A percentile compares a stretch with the other conserved stretches of the same genome.
phyloP scores from a whole-genome alignment of 2,888 invertebrate genomes.

The Hedychridium roseum region DNA sequence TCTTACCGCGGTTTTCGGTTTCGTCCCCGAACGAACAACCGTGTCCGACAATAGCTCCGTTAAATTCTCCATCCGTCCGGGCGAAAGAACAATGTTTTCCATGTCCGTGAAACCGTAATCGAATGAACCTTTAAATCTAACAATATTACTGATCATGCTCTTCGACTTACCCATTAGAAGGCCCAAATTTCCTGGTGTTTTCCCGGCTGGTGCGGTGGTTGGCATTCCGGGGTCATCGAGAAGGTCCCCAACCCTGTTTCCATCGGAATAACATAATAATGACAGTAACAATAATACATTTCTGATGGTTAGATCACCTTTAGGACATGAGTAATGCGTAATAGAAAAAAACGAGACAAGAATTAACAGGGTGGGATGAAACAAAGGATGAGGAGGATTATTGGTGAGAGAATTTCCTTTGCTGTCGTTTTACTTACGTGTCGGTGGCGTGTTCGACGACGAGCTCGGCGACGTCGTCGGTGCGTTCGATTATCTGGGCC shows the following conservation, averaged over 20 bases:
- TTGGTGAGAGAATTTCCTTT: background rate
- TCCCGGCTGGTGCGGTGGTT: conserved; percentile 54
- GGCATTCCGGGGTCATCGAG: conserved; percentile 70
- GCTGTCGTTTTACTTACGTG: conserved; percentile 59
- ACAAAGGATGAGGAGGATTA: conserved; percentile 1
- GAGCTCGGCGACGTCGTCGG: conserved; percentile 86
- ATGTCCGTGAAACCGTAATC: background rate
- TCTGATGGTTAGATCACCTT: too few species aligned
- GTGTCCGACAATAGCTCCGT: too few species aligned
- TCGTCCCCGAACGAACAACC: conserved; percentile 1
- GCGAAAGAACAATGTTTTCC: too few species aligned
- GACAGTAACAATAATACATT: too few species aligned
- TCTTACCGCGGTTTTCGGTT: conserved; percentile 1
- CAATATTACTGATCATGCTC: too few species aligned
- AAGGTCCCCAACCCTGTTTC: conserved; percentile 71
- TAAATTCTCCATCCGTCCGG: too few species aligned
- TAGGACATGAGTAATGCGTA: too few species aligned
- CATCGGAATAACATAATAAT: background rate
- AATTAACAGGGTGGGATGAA: background rate
- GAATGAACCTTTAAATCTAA: conserved; percentile 13
- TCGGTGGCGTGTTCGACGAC: conserved; percentile 85
- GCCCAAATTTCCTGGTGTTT: conserved; percentile 62
- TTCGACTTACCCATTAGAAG: conserved; percentile 69
- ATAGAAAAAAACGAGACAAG: too few species aligned
- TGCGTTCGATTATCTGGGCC: conserved; percentile 86